Base-by-base conservation (phyloP, 2,797 vertebrate species). In the Alca torda region DNA sequence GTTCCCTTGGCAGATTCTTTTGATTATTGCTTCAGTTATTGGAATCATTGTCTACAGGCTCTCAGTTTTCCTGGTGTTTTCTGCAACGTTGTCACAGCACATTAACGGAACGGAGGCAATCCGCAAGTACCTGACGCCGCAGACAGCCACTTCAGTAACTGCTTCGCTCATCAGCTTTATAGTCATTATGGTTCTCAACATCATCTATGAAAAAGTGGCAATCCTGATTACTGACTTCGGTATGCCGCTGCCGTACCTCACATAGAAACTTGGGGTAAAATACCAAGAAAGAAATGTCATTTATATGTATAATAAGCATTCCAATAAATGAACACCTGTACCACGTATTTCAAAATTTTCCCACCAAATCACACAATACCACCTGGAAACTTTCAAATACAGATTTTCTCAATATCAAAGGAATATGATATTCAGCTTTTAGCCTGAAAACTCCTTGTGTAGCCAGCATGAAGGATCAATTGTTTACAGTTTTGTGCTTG, bases 31-130 rank as follows among this genome's bases (percentile, higher is more conserved):
- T 8, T 99, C 99, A 18, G 98, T 99, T 31, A 98, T 99, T 92
- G 99, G 98, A 84, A 98, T 99, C 97, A 99, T 98, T 50, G 98
- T 99, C 85, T 99, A 99, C 96, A 98, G 99, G 46, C 98, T 99
- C 64, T 99, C 99, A 0, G 98, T 99, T 56, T 99, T 99, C 93
- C 97, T 99, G 41, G 95, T 98, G 23, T 99, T 99, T 97, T 99
- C 99, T 33, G 60, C 98, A 17, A 97, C 87, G 8, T 86, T 99
- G 61, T 94, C 98, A 39, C 72, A 92, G 57, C 97, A 98, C 86
- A 83, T 98, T 61, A 98, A 97, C 39, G 98, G 98, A 61, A 97
- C 98, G 3, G 98, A 99, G 89, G 98, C 98, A 0, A 87, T 99
- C 77, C 98, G 98, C 97, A 99, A 99, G 96, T 99, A 99, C 37